A percentile compares a stretch with the other conserved stretches of the same genome.
phyloP scores from a whole-genome alignment of 2,797 vertebrate genomes.

The Alectoris magna region DNA sequence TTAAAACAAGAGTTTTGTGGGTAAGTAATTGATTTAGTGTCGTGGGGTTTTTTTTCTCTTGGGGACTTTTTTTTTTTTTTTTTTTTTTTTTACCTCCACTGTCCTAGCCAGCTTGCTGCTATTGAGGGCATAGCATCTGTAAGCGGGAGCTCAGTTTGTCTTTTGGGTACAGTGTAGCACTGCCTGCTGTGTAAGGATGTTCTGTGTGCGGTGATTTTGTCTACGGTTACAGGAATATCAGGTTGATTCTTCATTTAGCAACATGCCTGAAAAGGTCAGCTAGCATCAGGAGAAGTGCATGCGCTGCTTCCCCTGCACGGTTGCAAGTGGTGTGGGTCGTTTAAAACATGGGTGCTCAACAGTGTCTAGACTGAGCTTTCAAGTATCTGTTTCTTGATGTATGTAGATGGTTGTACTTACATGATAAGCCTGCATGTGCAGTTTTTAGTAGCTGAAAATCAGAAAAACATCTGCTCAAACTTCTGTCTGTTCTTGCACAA shows the following conservation, averaged over 20 bases:
- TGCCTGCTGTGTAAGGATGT: not conserved
- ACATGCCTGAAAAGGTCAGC: not conserved
- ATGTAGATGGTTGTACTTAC: not conserved
- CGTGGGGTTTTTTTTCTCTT: not conserved
- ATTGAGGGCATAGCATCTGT: not conserved
- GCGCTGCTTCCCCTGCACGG: not conserved
- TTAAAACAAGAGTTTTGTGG: conserved; percentile 53
- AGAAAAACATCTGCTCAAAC: not conserved
- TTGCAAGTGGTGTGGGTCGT: not conserved
- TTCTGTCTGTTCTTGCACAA: not conserved
- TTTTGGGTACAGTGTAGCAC: not conserved
- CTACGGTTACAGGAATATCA: not conserved
- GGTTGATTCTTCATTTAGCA: conserved; percentile 21
- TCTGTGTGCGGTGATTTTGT: not conserved
- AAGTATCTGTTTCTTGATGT: not conserved
- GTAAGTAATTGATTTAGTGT: conserved; percentile 63
- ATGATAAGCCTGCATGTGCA: not conserved
- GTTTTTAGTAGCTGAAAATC: not conserved
- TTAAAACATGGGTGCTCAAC: not conserved
- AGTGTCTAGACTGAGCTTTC: not conserved
- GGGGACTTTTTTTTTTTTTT: not conserved
- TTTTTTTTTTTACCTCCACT: not conserved
- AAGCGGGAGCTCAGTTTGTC: not conserved
- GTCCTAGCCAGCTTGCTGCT: not conserved
- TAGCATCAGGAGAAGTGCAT: not conserved